Conservation (phyloP, 2,888 invertebrate species). For the Thecophora atra region DNA sequence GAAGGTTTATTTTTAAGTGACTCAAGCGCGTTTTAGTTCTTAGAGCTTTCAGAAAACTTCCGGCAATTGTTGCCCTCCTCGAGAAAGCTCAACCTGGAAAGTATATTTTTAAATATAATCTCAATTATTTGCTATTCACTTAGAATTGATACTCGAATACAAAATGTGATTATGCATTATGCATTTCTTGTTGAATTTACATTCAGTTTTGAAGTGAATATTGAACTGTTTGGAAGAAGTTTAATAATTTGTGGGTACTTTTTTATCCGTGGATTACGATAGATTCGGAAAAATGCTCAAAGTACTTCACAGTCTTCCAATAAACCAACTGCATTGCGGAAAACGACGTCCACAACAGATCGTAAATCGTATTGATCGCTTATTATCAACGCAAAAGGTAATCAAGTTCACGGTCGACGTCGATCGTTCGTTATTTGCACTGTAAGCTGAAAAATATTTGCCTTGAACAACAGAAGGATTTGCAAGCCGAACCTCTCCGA, state of each 20-base stretch:
- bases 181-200: too few relatives aligned
- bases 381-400: conserved; percentile 4
- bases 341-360: not conserved
- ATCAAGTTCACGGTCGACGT: conserved; percentile 19
- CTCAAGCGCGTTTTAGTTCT: too few relatives aligned
- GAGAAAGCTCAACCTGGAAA: too few relatives aligned
- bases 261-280: too few relatives aligned
- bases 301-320: not conserved
- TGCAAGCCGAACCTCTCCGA: not conserved
- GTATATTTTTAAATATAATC: too few relatives aligned
- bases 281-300: not conserved
- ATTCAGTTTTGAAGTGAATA: not conserved
- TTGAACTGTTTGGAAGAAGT: not conserved
- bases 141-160: too few relatives aligned
- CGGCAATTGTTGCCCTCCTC: too few relatives aligned
- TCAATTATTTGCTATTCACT: too few relatives aligned
- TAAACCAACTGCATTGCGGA: not conserved
- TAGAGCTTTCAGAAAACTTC: too few relatives aligned
- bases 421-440: not conserved
- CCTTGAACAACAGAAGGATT: too few relatives aligned
- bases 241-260: not conserved
- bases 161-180: not conserved
- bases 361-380: not conserved
- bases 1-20: too few relatives aligned
- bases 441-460: not conserved